Evolutionary conservation across 2,797 vertebrate species (phyloP).

Genomic region (Falco cherrug): DNA sequence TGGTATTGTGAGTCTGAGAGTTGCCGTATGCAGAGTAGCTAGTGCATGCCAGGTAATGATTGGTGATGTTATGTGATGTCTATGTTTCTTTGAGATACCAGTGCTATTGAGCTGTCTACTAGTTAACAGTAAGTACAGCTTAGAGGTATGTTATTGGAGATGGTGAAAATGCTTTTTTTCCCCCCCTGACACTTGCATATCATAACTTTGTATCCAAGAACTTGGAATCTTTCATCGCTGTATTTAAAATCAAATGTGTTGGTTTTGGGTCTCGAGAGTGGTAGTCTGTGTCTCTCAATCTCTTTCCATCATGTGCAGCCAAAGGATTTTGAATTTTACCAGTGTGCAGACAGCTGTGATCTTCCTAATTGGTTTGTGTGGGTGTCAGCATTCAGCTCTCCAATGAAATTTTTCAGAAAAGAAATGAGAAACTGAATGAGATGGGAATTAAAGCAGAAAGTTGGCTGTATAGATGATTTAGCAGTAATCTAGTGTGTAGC

Average conservation of each 20-base stretch:
- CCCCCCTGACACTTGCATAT: neutral
- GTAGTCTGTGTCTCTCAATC: neutral
- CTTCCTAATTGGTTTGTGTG: constrained; percentile 20
- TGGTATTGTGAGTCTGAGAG: neutral
- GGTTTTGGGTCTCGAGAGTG: neutral
- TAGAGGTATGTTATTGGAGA: neutral
- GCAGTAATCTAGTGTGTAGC: constrained; percentile 43
- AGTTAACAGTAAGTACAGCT: neutral
- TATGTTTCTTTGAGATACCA: neutral
- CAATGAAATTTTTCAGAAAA: constrained; percentile 34
- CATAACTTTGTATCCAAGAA: neutral
- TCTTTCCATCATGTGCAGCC: neutral
- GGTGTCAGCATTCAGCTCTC: constrained; percentile 7
- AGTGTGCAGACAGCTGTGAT: neutral
- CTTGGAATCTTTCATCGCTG: neutral
- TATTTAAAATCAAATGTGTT: neutral
- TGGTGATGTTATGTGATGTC: neutral
- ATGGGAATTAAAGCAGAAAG: constrained; percentile 51
- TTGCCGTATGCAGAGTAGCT: neutral
- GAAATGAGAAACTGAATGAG: constrained; percentile 21
- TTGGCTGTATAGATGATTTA: constrained; percentile 40
- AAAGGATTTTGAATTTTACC: neutral
- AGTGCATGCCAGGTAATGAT: neutral
- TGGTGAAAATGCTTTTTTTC: neutral
- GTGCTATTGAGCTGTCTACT: neutral